Evolutionary conservation across 2,113 vertebrate genomes (phyloP), one percentile per base, ranked within the genome.

Genomic region (Xiphophorus hellerii): DNA sequence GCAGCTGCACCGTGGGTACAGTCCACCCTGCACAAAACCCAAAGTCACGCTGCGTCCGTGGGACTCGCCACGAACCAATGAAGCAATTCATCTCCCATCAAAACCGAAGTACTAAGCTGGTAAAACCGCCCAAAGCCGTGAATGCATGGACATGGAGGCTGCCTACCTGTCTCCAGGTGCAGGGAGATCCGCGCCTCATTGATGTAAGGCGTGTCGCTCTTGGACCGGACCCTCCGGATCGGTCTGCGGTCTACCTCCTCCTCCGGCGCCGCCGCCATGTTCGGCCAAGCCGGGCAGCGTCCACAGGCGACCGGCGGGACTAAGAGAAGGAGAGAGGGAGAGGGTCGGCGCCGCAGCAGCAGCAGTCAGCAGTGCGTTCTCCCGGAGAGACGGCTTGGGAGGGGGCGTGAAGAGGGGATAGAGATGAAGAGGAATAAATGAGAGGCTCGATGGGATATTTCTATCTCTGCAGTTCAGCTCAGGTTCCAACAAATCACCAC

Each of bases 151-250:
- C 62, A 33, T 66, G 44, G 71, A 13, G 75, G 37, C 64, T 79
- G 83, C 69, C 93, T 96, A 98, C 97, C 97, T 97, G 97, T 95
- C 83, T 95, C 96, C 81, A 98, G 96, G 93, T 97, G 97, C 88
- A 98, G 94, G 76, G 97, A 97, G 92, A 99, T 96, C 90, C 97
- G 93, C 88, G 97, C 96, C 93, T 99, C 97, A n/a, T 95, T 96
- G 85, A 99, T 96, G 94, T 98, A 98, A 27, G 97, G 97, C 74
- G 97, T 98, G 95, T 99, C 97, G 86, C 97, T 99, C 95, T 98
- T 98, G 94, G 97, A 98, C 85, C 97, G 95, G 78, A 97, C 97
- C 94, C 97, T 96, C 77, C 97, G 90, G 92, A 98, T 97, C 94
- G 97, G 96, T 92, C 97, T 95, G 90, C 97, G 96, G 95, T 99